These are phyloP conservation scores for Pheosia tremula DNA, from an alignment of 2,888 invertebrate species.

Conservation along the genomic window DNA sequence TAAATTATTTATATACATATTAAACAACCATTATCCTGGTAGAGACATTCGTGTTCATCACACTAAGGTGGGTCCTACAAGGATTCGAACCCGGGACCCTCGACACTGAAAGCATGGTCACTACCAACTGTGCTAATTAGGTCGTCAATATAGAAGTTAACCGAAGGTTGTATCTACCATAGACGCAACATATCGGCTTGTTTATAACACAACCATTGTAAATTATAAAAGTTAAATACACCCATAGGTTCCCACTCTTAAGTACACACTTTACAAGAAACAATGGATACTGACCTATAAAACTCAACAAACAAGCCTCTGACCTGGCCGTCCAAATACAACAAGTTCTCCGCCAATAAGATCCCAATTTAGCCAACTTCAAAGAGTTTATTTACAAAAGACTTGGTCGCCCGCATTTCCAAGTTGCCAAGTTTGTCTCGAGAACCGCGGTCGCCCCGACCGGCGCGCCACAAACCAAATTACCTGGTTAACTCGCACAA, in stretches of 20 bases:
- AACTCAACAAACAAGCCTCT: neutral
- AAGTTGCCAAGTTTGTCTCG: constrained; percentile 14
- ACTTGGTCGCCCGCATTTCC: constrained; percentile 17
- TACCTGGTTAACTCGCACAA: constrained; percentile 30
- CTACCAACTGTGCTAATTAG: too few relatives aligned
- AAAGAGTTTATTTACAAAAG: constrained; percentile 23
- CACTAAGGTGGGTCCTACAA: too few relatives aligned
- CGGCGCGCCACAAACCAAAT: constrained; percentile 27
- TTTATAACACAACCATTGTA: neutral
- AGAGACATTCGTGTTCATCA: too few relatives aligned
- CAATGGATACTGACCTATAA: neutral
- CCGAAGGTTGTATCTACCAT: too few relatives aligned
- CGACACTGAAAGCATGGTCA: too few relatives aligned
- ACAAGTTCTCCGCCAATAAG: constrained; percentile 15
- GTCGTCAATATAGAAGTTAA: too few relatives aligned
- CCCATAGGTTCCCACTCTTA: neutral
- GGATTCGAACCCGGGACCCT: too few relatives aligned
- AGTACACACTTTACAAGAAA: constrained; percentile 1
- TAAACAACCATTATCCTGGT: too few relatives aligned
- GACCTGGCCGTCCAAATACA: neutral
- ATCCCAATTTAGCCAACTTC: constrained; percentile 21
- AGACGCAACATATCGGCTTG: too few relatives aligned
- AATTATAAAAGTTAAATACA: neutral
- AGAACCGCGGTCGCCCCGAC: neutral
- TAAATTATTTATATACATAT: too few relatives aligned